Evolutionary conservation across 2,113 vertebrate genomes (phyloP).

Genomic region (Macrotis lagotis): DNA sequence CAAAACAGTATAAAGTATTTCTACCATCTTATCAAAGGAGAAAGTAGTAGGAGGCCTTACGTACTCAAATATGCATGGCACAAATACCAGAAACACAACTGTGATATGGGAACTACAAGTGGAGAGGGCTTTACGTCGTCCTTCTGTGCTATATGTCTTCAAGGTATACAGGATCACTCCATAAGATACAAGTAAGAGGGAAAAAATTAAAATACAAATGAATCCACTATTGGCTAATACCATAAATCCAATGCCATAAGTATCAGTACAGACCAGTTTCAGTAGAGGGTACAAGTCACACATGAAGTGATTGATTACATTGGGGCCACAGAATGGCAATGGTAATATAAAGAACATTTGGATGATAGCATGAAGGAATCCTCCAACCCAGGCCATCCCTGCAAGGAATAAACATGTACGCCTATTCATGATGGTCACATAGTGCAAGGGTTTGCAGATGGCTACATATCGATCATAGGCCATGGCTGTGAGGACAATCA

Average conservation of each 20-base stretch:
- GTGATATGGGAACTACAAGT: slow-evolving; percentile 24
- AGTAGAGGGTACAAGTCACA: slow-evolving; percentile 49
- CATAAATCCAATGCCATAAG: background rate
- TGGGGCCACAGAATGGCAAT: slow-evolving; percentile 57
- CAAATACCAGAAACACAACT: background rate
- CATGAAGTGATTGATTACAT: slow-evolving; percentile 47
- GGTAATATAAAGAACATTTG: background rate
- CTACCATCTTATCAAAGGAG: slow-evolving; percentile 7
- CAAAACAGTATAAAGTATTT: slow-evolving; percentile 32
- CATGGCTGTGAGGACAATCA: background rate
- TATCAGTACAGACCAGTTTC: background rate
- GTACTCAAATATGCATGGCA: background rate
- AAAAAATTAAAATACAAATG: background rate
- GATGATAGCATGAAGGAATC: background rate
- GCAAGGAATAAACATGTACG: background rate
- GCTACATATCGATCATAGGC: slow-evolving; percentile 1
- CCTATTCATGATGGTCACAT: slow-evolving; percentile 7
- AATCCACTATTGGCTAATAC: slow-evolving; percentile 2
- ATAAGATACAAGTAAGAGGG: background rate
- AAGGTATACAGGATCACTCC: background rate
- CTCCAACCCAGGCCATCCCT: background rate
- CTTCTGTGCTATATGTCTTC: background rate
- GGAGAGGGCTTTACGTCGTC: slow-evolving; percentile 1
- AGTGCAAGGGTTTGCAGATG: slow-evolving; percentile 31
- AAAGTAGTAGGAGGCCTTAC: background rate